These are phyloP conservation scores for Spilosoma lubricipeda DNA, from an alignment of 2,888 invertebrate species.

Conservation along the genomic window DNA sequence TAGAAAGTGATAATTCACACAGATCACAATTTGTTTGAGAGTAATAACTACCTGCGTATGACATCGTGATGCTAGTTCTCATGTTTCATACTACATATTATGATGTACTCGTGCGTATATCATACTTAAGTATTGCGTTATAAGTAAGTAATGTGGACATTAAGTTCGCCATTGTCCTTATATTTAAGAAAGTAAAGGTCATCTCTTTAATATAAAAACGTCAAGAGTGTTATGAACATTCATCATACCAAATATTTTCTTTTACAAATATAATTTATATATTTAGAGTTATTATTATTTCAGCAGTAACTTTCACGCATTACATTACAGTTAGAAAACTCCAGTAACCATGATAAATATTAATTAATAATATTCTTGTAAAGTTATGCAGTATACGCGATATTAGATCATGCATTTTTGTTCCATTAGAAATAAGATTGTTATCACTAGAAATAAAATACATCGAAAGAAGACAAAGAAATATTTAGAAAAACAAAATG, in stretches of 20 bases:
- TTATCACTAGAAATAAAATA: not conserved
- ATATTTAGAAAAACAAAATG: too few relatives aligned
- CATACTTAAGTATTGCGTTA: not conserved
- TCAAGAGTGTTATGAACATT: not conserved
- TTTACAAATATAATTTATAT: not conserved
- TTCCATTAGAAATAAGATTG: not conserved
- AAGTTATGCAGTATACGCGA: not conserved
- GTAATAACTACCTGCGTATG: conserved; percentile 21
- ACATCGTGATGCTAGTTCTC: conserved; percentile 12
- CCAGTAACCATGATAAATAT: not conserved
- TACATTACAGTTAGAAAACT: not conserved
- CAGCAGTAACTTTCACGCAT: not conserved
- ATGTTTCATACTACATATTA: not conserved
- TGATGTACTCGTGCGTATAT: not conserved
- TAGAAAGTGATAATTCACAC: conserved; percentile 32
- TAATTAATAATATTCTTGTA: not conserved
- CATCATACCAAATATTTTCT: not conserved
- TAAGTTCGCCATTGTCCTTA: not conserved
- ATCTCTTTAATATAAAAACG: not conserved
- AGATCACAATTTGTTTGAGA: conserved; percentile 27
- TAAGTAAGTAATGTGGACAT: not conserved
- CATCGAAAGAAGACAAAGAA: not conserved
- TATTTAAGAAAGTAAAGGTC: not conserved
- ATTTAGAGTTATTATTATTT: not conserved
- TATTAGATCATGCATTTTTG: not conserved